Conservation (phyloP, 1,140 invertebrate genomes). For the Nasonia longicornis region DNA sequence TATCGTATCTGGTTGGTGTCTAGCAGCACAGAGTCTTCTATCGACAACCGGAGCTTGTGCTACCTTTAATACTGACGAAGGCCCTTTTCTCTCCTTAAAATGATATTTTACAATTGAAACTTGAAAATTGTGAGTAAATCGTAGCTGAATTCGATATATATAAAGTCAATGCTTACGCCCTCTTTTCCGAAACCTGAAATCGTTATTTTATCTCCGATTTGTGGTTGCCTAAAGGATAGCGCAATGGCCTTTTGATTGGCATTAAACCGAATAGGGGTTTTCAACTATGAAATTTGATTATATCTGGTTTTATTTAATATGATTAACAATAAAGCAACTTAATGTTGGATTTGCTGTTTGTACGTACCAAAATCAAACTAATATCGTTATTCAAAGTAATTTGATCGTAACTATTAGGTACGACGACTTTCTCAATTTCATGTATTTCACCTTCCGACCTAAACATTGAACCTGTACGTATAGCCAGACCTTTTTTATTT, state of each 20-base stretch:
- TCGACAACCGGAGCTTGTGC: not conserved
- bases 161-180: not conserved
- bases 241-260: slow-evolving; percentile 9
- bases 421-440: slow-evolving; percentile 3
- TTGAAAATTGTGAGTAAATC: not conserved
- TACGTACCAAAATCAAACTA: slow-evolving; percentile 29
- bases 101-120: not conserved
- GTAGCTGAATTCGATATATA: not conserved
- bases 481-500: not conserved
- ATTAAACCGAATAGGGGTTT: not conserved
- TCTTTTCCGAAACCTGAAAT: slow-evolving; percentile 27
- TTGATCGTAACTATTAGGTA: not conserved
- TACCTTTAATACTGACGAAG: not conserved
- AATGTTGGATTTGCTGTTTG: not conserved
- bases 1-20: not conserved
- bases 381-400: slow-evolving; percentile 18
- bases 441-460: slow-evolving; percentile 14
- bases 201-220: not conserved
- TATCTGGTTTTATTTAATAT: not conserved
- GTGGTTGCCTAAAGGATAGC: not conserved
- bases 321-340: not conserved
- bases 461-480: not conserved
- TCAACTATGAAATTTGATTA: slow-evolving; percentile 17
- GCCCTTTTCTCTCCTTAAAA: not conserved
- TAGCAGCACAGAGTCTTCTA: not conserved